Evolutionary conservation across 2,797 vertebrate species (phyloP), one percentile per base, ranked within the genome.

Genomic region (Myoxocephalus aenaeus): DNA sequence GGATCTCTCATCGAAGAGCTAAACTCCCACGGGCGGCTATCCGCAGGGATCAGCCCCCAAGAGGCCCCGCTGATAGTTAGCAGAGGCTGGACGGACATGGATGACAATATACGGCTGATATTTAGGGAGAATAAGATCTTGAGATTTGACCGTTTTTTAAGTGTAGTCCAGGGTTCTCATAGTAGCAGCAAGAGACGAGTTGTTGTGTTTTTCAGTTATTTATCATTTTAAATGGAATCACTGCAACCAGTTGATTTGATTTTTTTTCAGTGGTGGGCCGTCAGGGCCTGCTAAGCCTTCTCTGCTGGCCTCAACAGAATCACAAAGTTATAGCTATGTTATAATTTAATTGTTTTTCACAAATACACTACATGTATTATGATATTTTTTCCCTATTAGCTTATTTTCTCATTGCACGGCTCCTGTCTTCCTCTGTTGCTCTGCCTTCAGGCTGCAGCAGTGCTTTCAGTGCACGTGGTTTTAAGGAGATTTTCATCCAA

Each of bases 1-100:
- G 84, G 80, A 90, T 87, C 61, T 81, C 82, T 90, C 80, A 84
- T 83, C 70, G 50, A 69, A 68, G 70, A 79, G 87, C 27, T 46
- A 53, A 63, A 87, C 79, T 86, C 88, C 71, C 84, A 84, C 79
- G 54, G 17, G 58, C 82, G 46, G 80, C 27, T 48, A 70, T 70
- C 65, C 18, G 32, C 32, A 34, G 34, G 34, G 22, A 56, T 44
- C 71, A 40, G 61, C 22, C 5, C 46, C 13, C 10, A 1, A 2
- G 44, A 62, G 57, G 18, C 34, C 13, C 25, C 53, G 0, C 15
- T 40, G 75, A 71, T 40, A 7, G 57, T 77, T 1, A 44, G 12
- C 81, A 74, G 59, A 66, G 22, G 20, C 57, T 17, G 57, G 36
- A 65, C 36, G 7, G 27, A 70, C 54, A 8, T 46, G 9, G 27